Percentiles rank a stretch among this genome's conserved stretches.
These are phyloP conservation scores for Acipenser transmontanus DNA, from an alignment of 2,797 vertebrate species.

Conservation along the genomic window DNA sequence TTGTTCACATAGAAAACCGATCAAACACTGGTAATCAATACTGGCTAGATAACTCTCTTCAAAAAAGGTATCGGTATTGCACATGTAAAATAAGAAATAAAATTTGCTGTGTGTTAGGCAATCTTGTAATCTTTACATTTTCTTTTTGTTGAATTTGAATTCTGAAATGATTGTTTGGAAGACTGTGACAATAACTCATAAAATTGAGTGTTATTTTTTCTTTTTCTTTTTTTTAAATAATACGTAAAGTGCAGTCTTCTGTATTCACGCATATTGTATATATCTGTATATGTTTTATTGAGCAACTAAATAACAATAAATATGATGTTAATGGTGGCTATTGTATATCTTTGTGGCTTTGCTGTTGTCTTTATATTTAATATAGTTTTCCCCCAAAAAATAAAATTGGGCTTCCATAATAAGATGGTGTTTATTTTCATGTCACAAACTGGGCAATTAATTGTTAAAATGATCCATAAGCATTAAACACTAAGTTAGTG, in stretches of 20 bases:
- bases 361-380: not conserved
- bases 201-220: slow-evolving; percentile 76
- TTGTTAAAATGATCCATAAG: too few relatives aligned
- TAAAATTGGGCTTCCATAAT: not conserved
- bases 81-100: slow-evolving; percentile 96
- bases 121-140: slow-evolving; percentile 85
- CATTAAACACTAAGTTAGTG: too few relatives aligned
- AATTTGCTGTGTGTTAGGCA: slow-evolving; percentile 94
- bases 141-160: slow-evolving; percentile 79
- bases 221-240: slow-evolving; percentile 74
- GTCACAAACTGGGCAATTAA: too few relatives aligned
- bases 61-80: slow-evolving; percentile 81
- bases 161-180: slow-evolving; percentile 90
- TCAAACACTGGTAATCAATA: slow-evolving; percentile 68
- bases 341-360: slow-evolving; percentile 28
- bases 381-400: not conserved
- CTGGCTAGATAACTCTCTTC: slow-evolving; percentile 67
- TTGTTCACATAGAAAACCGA: slow-evolving; percentile 24
- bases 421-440: too few relatives aligned
- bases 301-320: slow-evolving; percentile 99
- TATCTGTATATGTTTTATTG: slow-evolving; percentile 99
- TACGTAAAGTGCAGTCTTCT: slow-evolving; percentile 99
- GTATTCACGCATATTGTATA: slow-evolving; percentile 99
- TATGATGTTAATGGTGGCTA: slow-evolving; percentile 92
- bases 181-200: slow-evolving; percentile 89